Base-by-base conservation (phyloP, 2,113 vertebrate species). In the Pagrus major region DNA sequence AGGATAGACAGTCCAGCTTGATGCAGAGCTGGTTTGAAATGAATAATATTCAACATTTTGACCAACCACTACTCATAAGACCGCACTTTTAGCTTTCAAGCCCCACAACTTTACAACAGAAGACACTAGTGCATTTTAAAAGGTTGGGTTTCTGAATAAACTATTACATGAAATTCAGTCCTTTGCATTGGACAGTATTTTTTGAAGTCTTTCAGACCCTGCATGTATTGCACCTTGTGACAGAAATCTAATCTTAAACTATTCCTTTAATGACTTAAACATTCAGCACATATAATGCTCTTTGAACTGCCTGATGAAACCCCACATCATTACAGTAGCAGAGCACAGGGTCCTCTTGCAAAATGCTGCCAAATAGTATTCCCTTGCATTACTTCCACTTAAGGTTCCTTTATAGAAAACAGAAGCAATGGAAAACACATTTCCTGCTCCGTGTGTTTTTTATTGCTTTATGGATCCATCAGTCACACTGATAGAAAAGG, bases 241-340 rank as follows among this genome's bases (percentile, higher is more conserved):
- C 12, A 35, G 21, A 37, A 78, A 52, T 75, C 65, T 81, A 60
- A 81, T 84, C 69, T 60, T 5, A 6, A 54, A 23, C 31, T 39
- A 20, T 55, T 78, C 66, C 60, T 74, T n/a, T 55, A 69, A 66
- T 35, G 27, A 54, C 25, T n/a, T 0, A 69, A 72, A 55, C 29
- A 78, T 29, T 15, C n/a, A 66, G 64, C 16, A 8, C 64, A 64
- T 25, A 37, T 35, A 14, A 10, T 52, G 68, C 27, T 65, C 72
- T 84, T 80, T 84, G 44, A 79, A 71, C 47, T 66, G 64, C 23
- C 35, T 46, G 21, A 68, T 52, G 35, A 69, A 63, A 37, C 0
- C 0, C 56, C 12, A 27, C 14, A 4, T 21, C 4, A 52, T 11
- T 25, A 29, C 80, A 6, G 61, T 54, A 51, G 47, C 66, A 59